Conservation (phyloP, 1,140 invertebrate species). For the Campoletis sonorensis region DNA sequence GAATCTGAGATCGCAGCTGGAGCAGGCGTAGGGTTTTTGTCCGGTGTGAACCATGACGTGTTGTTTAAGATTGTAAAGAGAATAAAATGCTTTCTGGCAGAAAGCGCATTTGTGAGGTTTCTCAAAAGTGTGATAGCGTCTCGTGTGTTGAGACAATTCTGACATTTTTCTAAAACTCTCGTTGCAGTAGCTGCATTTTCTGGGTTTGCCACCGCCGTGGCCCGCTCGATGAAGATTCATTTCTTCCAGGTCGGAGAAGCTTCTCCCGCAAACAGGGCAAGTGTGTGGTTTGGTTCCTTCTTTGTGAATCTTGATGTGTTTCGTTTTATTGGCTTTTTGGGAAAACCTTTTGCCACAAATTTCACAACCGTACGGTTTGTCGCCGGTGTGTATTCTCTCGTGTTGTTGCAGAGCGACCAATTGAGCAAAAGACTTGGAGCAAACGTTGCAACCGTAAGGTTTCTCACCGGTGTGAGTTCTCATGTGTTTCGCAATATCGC, state of each 20-base stretch:
- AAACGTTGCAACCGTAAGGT: conserved; percentile 65
- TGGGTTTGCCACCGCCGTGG: conserved; percentile 52
- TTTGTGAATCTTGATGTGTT: conserved; percentile 62
- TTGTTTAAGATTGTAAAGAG: conserved; percentile 53
- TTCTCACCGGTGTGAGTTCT: conserved; percentile 74
- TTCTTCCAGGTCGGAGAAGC: conserved; percentile 49
- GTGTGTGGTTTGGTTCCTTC: conserved; percentile 53
- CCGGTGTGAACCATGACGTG: conserved; percentile 55
- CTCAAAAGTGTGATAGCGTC: conserved; percentile 54
- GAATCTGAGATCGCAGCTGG: conserved; percentile 49
- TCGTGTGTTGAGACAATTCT: conserved; percentile 49
- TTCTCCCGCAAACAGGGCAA: conserved; percentile 63
- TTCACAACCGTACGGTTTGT: conserved; percentile 78
- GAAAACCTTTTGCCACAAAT: conserved; percentile 83
- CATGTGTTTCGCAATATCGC: conserved; percentile 76
- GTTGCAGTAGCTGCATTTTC: conserved; percentile 51
- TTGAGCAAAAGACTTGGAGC: conserved; percentile 80
- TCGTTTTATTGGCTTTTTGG: conserved; percentile 75
- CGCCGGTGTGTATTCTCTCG: conserved; percentile 80
- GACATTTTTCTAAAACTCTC: conserved; percentile 51
- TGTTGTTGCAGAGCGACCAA: conserved; percentile 82
- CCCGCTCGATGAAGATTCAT: conserved; percentile 53
- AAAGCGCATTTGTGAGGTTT: conserved; percentile 53
- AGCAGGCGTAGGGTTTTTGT: conserved; percentile 51
- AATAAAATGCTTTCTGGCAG: conserved; percentile 53